phyloP scores from a whole-genome alignment of 2,797 vertebrate species.

The Sebastolobus alascanus region DNA sequence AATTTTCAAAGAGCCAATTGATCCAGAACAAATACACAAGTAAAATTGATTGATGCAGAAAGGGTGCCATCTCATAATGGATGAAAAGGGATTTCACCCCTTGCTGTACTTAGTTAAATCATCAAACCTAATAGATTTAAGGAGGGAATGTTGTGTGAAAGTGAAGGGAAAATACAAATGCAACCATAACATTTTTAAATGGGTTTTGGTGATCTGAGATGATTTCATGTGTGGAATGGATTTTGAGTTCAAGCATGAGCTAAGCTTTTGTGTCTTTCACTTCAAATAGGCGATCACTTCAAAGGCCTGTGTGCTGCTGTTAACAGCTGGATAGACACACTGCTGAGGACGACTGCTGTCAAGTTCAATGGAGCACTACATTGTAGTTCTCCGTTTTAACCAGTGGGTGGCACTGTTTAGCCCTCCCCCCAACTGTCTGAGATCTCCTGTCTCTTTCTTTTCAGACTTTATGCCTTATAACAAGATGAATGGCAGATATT shows the following conservation, averaged over 20 bases:
- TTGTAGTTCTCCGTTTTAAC: conserved; percentile 49
- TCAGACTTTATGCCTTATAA: not conserved
- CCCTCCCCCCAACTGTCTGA: not conserved
- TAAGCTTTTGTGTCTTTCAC: conserved; percentile 59
- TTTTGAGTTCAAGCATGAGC: conserved; percentile 57
- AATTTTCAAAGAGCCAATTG: conserved; percentile 5
- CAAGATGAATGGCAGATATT: not conserved
- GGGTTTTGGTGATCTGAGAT: conserved; percentile 1
- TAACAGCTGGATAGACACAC: conserved; percentile 70
- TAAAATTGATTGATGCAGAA: not conserved
- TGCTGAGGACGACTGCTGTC: conserved; percentile 48
- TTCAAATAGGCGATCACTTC: conserved; percentile 65
- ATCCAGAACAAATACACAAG: conserved; percentile 17
- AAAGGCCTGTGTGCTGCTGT: conserved; percentile 62
- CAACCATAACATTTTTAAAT: not conserved
- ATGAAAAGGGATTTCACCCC: conserved; percentile 3
- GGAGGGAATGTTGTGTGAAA: too few relatives aligned
- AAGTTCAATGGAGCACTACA: conserved; percentile 67
- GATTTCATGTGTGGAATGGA: conserved; percentile 29
- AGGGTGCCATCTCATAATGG: not conserved
- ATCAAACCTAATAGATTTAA: not conserved
- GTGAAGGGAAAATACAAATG: not conserved
- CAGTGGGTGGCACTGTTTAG: conserved; percentile 67
- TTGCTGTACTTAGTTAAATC: not conserved
- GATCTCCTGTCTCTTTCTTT: not conserved